Conservation (phyloP, 2,797 vertebrate species). For the Poecile montanus region DNA sequence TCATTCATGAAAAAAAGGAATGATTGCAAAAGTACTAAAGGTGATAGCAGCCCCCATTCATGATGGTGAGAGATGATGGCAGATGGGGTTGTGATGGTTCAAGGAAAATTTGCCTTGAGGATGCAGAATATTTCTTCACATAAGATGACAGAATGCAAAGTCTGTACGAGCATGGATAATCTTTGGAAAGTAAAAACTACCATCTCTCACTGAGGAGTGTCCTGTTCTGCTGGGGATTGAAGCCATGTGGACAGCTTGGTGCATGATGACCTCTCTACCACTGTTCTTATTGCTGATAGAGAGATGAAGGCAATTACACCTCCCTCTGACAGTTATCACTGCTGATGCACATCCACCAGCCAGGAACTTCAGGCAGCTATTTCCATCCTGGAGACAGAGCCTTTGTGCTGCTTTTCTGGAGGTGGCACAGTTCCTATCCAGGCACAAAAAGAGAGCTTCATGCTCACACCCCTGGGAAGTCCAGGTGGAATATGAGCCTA, state of each 20-base stretch:
- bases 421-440: background rate
- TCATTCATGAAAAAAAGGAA: background rate
- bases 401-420: background rate
- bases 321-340: background rate
- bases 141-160: background rate
- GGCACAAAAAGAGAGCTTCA: background rate
- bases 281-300: background rate
- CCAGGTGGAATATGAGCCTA: background rate
- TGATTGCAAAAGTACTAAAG: background rate
- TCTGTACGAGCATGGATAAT: accelerated
- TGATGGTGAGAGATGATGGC: background rate
- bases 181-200: background rate
- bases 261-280: background rate
- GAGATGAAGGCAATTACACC: background rate
- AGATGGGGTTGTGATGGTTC: accelerated
- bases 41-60: background rate
- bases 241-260: background rate
- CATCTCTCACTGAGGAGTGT: background rate
- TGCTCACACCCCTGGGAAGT: background rate
- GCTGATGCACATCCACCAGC: background rate
- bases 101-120: background rate
- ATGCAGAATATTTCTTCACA: background rate
- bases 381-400: background rate
- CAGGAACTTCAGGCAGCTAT: background rate
- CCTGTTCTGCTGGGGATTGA: background rate